These are phyloP conservation scores for Atlantisia rogersi DNA, from an alignment of 2,113 vertebrate species.

Conservation along the genomic window DNA sequence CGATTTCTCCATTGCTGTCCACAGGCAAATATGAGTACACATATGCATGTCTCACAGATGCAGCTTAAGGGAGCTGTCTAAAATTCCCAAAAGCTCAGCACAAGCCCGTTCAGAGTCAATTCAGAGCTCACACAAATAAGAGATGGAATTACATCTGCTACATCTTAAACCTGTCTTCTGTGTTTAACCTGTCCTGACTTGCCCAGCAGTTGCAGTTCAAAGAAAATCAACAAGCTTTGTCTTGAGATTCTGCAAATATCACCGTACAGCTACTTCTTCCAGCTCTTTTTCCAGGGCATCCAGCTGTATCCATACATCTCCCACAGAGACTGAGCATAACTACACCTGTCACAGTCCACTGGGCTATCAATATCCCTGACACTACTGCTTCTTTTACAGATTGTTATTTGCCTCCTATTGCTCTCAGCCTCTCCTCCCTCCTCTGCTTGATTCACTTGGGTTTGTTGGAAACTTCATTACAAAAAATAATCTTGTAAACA, in stretches of 20 bases:
- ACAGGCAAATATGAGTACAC: background rate
- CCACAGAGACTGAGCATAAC: constrained; percentile 19
- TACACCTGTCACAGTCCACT: constrained; percentile 32
- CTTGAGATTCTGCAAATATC: background rate
- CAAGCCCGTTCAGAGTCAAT: background rate
- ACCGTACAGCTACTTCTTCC: background rate
- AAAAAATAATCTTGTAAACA: background rate
- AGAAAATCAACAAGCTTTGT: background rate
- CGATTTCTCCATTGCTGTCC: background rate
- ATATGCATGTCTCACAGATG: background rate
- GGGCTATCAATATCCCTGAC: constrained; percentile 18
- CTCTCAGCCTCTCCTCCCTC: background rate
- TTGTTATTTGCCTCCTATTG: background rate
- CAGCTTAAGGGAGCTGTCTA: background rate
- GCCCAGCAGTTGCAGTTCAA: background rate
- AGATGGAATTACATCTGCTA: background rate
- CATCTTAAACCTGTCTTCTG: background rate
- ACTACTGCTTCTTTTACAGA: constrained; percentile 12
- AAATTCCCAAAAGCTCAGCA: background rate
- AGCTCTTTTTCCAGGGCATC: constrained; percentile 8
- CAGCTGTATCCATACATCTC: constrained; percentile 13
- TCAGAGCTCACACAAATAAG: background rate
- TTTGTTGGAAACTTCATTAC: background rate
- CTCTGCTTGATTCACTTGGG: background rate
- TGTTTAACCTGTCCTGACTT: background rate